Base-by-base conservation (phyloP, 2,888 invertebrate genomes). In the Nebria salina region DNA sequence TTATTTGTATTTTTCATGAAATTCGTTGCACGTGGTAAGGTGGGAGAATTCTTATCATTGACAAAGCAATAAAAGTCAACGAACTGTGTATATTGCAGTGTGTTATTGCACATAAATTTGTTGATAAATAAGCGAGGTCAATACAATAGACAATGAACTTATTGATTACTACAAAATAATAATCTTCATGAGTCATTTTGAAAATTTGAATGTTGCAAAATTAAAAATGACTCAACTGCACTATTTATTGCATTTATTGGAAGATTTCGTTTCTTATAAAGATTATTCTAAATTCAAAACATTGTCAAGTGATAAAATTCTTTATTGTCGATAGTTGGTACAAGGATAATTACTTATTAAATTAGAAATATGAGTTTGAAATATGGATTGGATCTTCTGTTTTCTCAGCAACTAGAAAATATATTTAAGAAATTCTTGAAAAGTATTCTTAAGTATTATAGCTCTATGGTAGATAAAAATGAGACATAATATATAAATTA, bases 71-170 rank as follows among this genome's bases (percentile, higher is more conserved):
- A 54, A 54, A 54, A 11, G 54, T 54, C 54, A 54, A 54, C 54
- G 54, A 54, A 54, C 54, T 13, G 54, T 54, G 54, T 54, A 54
- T 6, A 54, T 54, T 54, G 54, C 54, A 54, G 54, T 54, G 70
- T 70, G 3, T 70, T 11, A 70, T 70, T 70, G 13, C 34, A 34
- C 70, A 70, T 25, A 26, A 20, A 70, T 70, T 70, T 25, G 43
- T 20, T 54, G 54, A 42, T 75, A 75, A 75, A 64, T 54, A 75
- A 15, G 15, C 75, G 54, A 75, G 75, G 75, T 25, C 75, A 75
- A 54, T 54, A 54, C 20, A 75, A 15, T 75, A 75, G 75, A 75
- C 75, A 75, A 75, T 75, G 75, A 75, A 75, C 75, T 64, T 75
- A 64, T 54, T 64, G 75, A 64, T 75, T 54, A 54, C 15, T 75